Percentiles rank a stretch among this genome's conserved stretches.
These are phyloP conservation scores for Bubalus kerabau DNA, from an alignment of 2,113 vertebrate genomes.

Conservation along the genomic window DNA sequence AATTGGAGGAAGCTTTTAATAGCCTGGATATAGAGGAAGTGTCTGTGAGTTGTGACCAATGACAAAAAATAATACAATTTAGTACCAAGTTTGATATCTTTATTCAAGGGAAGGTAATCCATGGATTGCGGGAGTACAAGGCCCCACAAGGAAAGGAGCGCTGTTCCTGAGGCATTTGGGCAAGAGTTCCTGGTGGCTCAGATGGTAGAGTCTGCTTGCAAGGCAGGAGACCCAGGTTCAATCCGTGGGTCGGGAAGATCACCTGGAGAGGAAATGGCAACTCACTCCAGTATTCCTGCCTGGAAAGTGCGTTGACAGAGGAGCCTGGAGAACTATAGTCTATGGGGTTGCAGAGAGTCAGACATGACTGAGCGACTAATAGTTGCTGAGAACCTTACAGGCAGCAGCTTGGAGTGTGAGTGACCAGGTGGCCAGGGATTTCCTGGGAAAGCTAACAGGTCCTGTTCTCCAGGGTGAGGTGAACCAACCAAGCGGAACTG, in stretches of 20 bases:
- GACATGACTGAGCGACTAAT: neutral
- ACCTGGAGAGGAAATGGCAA: neutral
- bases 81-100: neutral
- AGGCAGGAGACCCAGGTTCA: neutral
- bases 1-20: neutral
- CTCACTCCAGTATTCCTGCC: neutral
- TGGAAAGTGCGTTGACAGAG: neutral
- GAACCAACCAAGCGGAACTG: neutral
- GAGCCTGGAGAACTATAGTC: neutral
- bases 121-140: too few species aligned
- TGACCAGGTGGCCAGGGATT: neutral
- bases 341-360: fast-evolving
- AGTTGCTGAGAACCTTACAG: neutral
- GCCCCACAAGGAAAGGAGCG: neutral
- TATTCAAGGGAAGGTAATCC: neutral
- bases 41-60: neutral
- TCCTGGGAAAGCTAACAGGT: neutral
- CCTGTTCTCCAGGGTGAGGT: neutral
- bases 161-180: neutral
- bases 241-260: neutral
- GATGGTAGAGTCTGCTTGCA: neutral
- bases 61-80: neutral
- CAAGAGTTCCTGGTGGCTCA: neutral
- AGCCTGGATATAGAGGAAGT: neutral
- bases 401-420: neutral